Base-by-base conservation (phyloP, 64 coral and sea anemone genomes). In the Platygyra sinensis region DNA sequence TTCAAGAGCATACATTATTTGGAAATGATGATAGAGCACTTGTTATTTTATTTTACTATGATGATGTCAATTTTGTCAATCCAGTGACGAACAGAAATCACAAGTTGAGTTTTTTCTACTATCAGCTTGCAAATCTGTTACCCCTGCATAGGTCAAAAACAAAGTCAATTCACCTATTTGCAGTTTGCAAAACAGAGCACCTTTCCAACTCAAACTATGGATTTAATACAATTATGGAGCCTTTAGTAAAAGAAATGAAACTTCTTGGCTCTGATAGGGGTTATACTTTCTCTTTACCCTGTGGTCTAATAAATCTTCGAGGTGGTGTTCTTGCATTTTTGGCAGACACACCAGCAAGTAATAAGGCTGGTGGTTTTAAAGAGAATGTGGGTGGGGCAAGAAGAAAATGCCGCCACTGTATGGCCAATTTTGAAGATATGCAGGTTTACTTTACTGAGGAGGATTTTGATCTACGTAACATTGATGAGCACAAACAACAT, bases 361-460 rank as follows among this genome's bases (percentile, higher is more conserved):
- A n/a, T n/a, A 4, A 52, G 49, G 46, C 19, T 52, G 75, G 75
- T 51, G 50, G 75, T 20, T 77, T 77, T 52, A 77, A 77, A 49
- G 75, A 77, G 51, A 17, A 18, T 24, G 42, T 77, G 10, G 75
- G 75, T 77, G 75, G 46, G 36, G 75, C 75, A 22, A 77, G 14
- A 39, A 77, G 75, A 77, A 77, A 77, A 51, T 77, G 75, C 24
- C 75, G 39, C 5, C 42, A 77, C 38, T 77, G 75, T 77, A 77
- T 77, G 75, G 51, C 75, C 19, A 22, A 15, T 20, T 77, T 38
- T 38, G 75, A 77, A 51, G 4, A 77, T 24, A 77, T 77, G 75
- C 75, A 77, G 31, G 75, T 51, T 51, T 39, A 77, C 49, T 77
- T 77, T 24, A 20, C 49, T 16, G 75, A 77, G 38, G 75, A 77